phyloP scores from a whole-genome alignment of 2,888 invertebrate genomes.

The Cryptophagus acutangulus region DNA sequence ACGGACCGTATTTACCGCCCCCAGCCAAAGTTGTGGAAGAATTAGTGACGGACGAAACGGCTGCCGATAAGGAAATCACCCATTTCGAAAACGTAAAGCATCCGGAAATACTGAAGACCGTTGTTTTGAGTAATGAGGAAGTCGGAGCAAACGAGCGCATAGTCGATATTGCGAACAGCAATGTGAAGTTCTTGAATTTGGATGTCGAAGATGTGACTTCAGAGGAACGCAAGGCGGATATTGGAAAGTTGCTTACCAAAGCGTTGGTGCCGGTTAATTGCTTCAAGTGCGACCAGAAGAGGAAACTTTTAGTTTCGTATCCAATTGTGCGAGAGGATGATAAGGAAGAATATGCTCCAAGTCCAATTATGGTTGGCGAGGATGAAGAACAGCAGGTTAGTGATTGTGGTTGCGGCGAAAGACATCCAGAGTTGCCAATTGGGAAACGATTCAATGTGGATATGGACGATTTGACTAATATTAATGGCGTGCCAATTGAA shows the following conservation, averaged over 20 bases:
- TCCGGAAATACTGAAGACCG: conserved; percentile 14
- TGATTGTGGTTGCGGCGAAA: conserved; percentile 12
- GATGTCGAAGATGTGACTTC: neutral
- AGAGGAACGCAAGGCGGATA: conserved; percentile 11
- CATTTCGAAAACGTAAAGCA: conserved; percentile 12
- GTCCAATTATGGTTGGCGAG: neutral
- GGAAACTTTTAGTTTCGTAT: conserved; percentile 25
- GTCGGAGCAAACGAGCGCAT: neutral
- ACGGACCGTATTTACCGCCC: neutral
- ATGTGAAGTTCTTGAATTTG: neutral
- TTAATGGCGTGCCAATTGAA: neutral
- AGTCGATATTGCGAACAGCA: neutral
- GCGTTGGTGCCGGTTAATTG: conserved; percentile 23
- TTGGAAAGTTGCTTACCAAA: conserved; percentile 20
- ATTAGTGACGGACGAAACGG: conserved; percentile 3
- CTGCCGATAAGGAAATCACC: conserved; percentile 5
- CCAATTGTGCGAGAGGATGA: conserved; percentile 15
- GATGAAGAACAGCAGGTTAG: conserved; percentile 1
- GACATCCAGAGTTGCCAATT: conserved; percentile 17
- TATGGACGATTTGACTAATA: conserved; percentile 11
- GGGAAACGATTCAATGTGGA: conserved; percentile 22
- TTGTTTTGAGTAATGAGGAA: conserved; percentile 16
- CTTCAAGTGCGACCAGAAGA: conserved; percentile 17
- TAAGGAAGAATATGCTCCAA: neutral
- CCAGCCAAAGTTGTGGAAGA: neutral